Evolutionary conservation across 1,140 invertebrate species (phyloP).

Genomic region (Euura saliciscinereae): DNA sequence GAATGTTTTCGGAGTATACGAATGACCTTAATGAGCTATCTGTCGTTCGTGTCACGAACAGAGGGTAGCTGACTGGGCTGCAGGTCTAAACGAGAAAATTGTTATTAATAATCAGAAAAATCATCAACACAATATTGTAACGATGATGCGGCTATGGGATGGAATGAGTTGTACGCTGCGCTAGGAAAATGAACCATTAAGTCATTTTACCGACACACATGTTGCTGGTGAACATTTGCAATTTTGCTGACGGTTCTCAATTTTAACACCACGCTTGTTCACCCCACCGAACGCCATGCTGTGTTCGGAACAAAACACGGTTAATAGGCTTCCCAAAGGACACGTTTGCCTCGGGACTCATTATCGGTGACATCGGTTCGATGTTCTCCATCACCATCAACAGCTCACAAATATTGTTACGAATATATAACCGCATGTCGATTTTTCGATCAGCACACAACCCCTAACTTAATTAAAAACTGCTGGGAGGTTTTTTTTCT

Average conservation of each 20-base stretch:
- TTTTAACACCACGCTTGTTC: not conserved
- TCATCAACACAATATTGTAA: not conserved
- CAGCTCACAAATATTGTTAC: too few species aligned
- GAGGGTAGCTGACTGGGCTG: not conserved
- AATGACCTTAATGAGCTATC: not conserved
- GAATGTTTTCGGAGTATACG: too few species aligned
- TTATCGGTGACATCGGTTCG: not conserved
- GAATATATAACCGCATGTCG: too few species aligned
- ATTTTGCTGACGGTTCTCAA: not conserved
- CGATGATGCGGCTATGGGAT: not conserved
- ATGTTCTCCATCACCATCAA: not conserved
- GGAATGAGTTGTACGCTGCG: not conserved
- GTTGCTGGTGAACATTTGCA: not conserved
- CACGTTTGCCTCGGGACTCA: not conserved
- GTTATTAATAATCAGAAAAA: not conserved
- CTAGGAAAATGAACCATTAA: not conserved
- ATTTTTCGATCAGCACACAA: too few species aligned
- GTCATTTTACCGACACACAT: not conserved
- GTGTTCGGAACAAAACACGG: not conserved
- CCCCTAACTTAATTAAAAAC: too few species aligned
- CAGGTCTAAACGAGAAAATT: not conserved
- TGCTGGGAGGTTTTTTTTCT: too few species aligned
- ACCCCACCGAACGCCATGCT: not conserved
- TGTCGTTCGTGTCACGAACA: not conserved
- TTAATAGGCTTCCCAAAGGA: not conserved